Percentiles rank a stretch among this genome's conserved stretches.
phyloP scores from a whole-genome alignment of 2,797 vertebrate genomes.

The Agapornis canus region DNA sequence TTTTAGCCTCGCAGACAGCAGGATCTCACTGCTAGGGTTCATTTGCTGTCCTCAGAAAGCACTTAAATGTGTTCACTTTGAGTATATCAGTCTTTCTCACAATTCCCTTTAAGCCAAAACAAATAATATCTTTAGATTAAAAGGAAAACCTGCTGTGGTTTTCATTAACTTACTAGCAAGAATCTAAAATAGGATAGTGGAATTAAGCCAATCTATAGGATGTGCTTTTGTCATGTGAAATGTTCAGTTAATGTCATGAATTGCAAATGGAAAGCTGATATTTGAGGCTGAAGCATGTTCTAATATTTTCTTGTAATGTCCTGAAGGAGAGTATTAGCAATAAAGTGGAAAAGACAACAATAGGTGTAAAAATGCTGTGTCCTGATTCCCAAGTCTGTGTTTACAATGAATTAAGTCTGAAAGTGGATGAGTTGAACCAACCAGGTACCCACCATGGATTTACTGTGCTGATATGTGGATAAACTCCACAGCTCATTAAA shows the following conservation, averaged over 20 bases:
- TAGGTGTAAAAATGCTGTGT: neutral
- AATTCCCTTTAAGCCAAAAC: neutral
- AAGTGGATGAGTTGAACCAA: neutral
- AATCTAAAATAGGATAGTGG: neutral
- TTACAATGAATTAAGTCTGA: neutral
- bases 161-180: neutral
- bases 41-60: conserved; percentile 27
- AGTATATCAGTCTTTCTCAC: neutral
- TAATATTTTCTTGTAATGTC: neutral
- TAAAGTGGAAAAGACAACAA: neutral
- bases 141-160: neutral
- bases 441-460: fast-evolving
- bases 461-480: too few relatives aligned
- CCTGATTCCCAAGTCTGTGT: neutral
- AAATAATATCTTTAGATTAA: conserved; percentile 22
- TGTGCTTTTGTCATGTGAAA: neutral
- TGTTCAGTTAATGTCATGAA: neutral
- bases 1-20: neutral
- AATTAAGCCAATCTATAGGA: neutral
- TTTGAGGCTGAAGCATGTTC: neutral
- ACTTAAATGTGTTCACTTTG: neutral
- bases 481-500: too few relatives aligned
- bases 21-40: conserved; percentile 8
- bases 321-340: neutral
- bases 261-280: neutral